Conservation (phyloP, 2,113 vertebrate genomes). For the Phoxinus phoxinus region DNA sequence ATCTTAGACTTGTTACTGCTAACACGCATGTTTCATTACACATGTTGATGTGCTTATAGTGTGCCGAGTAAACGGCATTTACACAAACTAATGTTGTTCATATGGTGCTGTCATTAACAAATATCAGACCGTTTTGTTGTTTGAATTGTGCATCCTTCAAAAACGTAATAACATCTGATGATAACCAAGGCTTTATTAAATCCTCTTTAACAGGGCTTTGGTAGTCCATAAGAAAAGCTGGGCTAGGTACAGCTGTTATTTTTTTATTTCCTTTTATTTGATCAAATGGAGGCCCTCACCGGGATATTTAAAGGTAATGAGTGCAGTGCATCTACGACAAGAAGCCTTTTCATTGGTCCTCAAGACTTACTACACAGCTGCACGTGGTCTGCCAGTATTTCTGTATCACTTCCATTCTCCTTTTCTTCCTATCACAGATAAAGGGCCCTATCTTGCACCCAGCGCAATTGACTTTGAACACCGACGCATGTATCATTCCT, state of each 20-base stretch:
- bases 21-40: no score
- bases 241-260: not conserved
- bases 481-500: no score
- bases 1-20: no score
- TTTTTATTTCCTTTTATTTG: not conserved
- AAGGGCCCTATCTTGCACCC: no score
- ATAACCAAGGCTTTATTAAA: not conserved
- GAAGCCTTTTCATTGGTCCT: conserved; percentile 10
- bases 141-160: not conserved
- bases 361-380: not conserved
- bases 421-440: conserved; percentile 3
- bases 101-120: no score
- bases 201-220: not conserved
- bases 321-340: not conserved
- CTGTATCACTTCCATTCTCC: conserved; percentile 4
- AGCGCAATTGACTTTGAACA: no score
- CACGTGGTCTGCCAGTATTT: not conserved
- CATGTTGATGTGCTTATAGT: no score
- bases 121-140: no score
- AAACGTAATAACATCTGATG: not conserved
- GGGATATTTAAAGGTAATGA: not conserved
- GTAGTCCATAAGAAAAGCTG: not conserved
- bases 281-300: not conserved
- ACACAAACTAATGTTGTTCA: no score
- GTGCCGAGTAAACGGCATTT: no score